phyloP scores from a whole-genome alignment of 2,797 vertebrate genomes.

The Pantherophis vulpinus region DNA sequence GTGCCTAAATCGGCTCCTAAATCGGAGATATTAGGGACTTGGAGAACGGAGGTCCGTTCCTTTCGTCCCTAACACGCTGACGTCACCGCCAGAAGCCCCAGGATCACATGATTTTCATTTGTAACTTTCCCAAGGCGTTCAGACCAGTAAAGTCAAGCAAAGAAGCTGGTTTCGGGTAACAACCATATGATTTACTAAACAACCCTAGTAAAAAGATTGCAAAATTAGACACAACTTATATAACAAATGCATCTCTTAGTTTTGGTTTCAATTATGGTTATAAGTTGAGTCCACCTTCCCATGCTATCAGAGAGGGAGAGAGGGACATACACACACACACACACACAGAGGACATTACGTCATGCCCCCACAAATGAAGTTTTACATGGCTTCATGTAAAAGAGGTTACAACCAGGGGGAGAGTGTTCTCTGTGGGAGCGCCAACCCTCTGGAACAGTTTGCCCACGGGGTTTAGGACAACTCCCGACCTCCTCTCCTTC shows the following conservation, averaged over 20 bases:
- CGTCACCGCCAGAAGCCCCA: too few species aligned
- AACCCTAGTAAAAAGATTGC: background rate
- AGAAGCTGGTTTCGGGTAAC: background rate
- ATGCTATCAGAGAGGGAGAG: background rate
- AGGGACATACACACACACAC: too few species aligned
- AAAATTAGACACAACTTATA: background rate
- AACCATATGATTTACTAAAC: background rate
- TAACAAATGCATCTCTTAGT: background rate
- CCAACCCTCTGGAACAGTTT: too few species aligned
- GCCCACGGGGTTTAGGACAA: too few species aligned
- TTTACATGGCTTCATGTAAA: background rate
- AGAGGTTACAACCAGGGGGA: background rate
- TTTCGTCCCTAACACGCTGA: too few species aligned
- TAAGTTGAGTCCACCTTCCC: background rate
- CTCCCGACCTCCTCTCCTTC: too few species aligned
- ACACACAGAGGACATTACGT: background rate
- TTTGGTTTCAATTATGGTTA: background rate
- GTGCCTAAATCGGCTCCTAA: too few species aligned
- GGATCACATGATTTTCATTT: background rate
- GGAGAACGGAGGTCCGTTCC: too few species aligned
- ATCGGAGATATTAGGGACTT: too few species aligned
- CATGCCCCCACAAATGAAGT: background rate
- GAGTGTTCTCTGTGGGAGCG: too few species aligned
- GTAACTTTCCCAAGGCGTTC: background rate
- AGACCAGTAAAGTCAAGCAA: background rate